These are phyloP conservation scores for Melanostigma gelatinosum DNA, from an alignment of 2,113 vertebrate species.

Conservation along the genomic window DNA sequence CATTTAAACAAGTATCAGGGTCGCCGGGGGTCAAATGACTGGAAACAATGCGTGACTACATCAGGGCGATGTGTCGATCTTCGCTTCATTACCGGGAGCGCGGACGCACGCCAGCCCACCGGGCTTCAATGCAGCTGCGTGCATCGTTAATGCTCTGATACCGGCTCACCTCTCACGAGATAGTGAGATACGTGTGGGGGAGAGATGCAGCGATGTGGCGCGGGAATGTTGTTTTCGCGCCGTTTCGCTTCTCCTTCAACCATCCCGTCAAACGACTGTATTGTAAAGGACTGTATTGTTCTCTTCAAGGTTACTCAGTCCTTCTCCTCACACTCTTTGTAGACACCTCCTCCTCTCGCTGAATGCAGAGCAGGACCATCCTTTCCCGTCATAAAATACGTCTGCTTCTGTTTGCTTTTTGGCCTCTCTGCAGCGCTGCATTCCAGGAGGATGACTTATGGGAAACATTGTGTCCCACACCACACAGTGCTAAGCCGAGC, in stretches of 20 bases:
- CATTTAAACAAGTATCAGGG: constrained; percentile 73
- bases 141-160: constrained; percentile 24
- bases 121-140: constrained; percentile 20
- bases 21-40: constrained; percentile 52
- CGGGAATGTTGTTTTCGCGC: constrained; percentile 17
- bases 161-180: constrained; percentile 45
- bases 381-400: constrained; percentile 82
- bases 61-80: constrained; percentile 27
- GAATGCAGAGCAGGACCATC: constrained; percentile 65
- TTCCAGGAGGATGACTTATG: constrained; percentile 86
- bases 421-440: constrained; percentile 80
- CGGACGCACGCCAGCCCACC: constrained; percentile 4
- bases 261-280: constrained; percentile 31
- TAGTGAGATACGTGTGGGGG: background rate
- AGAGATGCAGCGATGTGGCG: background rate
- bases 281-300: constrained; percentile 23
- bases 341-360: background rate
- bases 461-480: constrained; percentile 77
- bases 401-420: constrained; percentile 78
- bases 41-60: constrained; percentile 59
- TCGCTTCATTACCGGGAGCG: constrained; percentile 16
- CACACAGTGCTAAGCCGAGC: constrained; percentile 35
- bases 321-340: background rate
- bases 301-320: constrained; percentile 32
- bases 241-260: constrained; percentile 20